Base-by-base conservation (phyloP, 2,888 invertebrate species). In the Adelognathus sp. region DNA sequence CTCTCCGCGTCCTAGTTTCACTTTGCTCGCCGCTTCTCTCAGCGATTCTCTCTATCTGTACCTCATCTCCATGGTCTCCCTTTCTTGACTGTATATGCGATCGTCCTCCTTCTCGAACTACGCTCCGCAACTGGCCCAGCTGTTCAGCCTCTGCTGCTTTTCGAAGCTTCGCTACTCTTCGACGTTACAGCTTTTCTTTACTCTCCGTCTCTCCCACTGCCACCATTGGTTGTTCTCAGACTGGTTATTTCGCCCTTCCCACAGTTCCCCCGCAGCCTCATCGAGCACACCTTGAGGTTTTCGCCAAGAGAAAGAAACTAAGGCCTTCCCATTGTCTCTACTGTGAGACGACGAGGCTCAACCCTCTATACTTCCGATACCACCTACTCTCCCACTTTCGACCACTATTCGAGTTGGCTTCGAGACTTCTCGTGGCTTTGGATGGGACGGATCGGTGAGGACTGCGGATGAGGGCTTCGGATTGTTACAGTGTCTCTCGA, bases 1-100 rank as follows among this genome's bases (percentile, higher is more conserved):
- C 60, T 60, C 70, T 78, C n/a, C 80, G 79, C 76, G 83, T 75
- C 82, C 84, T 82, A 84, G 82, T 83, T 83, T 84, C 81, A 67
- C 76, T 80, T 80, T 80, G 52, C 77, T 82, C 80, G 69, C 73
- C 78, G 11, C 14, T 64, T 41, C 44, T 50, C 46, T 24, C 46
- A 7, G 1, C 18, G 39, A 11, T 14, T n/a, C 18, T 50, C 18
- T 61, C 36, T 21, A 33, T 41, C 54, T 72, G 39, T 61, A 71
- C 36, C 36, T 46, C 39, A 56, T 24, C 67, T 71, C 79, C 63
- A 56, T 63, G 71, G 64, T 60, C 75, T 50, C 63, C 61, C 63
- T 44, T 66, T 66, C 14, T 18, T 61, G 9, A 16, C 16, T 31
- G 52, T 31, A 44, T 33, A 52, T 39, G n/a, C n/a, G 64, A 66